Base-by-base conservation (phyloP, 2,888 invertebrate species). In the Synanthedon myopaeformis region DNA sequence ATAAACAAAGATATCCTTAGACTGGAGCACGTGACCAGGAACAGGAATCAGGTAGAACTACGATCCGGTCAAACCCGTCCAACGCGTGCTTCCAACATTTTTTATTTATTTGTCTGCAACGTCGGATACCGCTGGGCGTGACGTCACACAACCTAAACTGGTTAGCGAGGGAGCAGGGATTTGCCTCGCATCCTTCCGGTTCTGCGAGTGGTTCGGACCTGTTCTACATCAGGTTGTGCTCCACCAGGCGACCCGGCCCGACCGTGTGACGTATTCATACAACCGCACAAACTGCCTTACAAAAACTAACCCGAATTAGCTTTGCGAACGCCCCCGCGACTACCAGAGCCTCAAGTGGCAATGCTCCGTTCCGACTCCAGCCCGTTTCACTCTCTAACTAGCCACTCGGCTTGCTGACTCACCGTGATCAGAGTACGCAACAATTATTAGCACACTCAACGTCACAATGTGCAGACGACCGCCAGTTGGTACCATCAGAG, bases 81-180 rank as follows among this genome's bases (percentile, higher is more conserved):
- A 72, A 80, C 84, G 85, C 83, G 87, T 86, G 86, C 85, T 86
- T 84, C 83, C 86, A 86, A 83, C 85, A 85, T 83, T 87, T 87
- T 86, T 86, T 85, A 83, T 85, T 87, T 87, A 86, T 86, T 87
- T 83, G 84, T 86, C 81, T 85, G 86, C 82, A 84, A 74, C 82
- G 85, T 83, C 79, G 79, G 81, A 79, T 85, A 85, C 86, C 86
- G 86, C 86, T 85, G 85, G 77, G 81, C 65, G 82, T 86, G 86
- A 86, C 87, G 86, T 86, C 85, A 86, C 74, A 72, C 85, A 74
- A 86, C 85, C 87, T 87, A 86, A 87, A 87, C 87, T 85, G 86
- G 87, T 87, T 86, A 82, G 80, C 76, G 84, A 85, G 82, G 87
- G 85, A 85, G 85, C 87, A 85, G 85, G 87, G 87, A 87, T 86